Conservation (phyloP, 2,113 vertebrate species). For the human region GRCh38 chr2:4823001-4823500, state of each 20-base stretch:
- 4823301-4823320: accelerated
- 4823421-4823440: not conserved
- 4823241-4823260: accelerated
- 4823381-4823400: not conserved
- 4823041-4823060: no score
- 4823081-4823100: not conserved
- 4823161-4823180: accelerated
- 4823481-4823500: not conserved
- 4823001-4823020: not conserved
- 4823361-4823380: not conserved
- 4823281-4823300: accelerated
- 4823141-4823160: accelerated
- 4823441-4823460: not conserved
- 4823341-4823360: not conserved
- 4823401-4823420: not conserved
- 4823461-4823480: not conserved
- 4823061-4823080: no score
- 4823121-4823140: not conserved
- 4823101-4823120: not conserved
- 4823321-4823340: accelerated
- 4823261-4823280: not conserved
- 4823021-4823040: accelerated
- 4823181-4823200: accelerated
- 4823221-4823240: not conserved
- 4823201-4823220: no score